These are phyloP conservation scores for Mohoua ochrocephala DNA, from an alignment of 2,113 vertebrate species.

Conservation along the genomic window DNA sequence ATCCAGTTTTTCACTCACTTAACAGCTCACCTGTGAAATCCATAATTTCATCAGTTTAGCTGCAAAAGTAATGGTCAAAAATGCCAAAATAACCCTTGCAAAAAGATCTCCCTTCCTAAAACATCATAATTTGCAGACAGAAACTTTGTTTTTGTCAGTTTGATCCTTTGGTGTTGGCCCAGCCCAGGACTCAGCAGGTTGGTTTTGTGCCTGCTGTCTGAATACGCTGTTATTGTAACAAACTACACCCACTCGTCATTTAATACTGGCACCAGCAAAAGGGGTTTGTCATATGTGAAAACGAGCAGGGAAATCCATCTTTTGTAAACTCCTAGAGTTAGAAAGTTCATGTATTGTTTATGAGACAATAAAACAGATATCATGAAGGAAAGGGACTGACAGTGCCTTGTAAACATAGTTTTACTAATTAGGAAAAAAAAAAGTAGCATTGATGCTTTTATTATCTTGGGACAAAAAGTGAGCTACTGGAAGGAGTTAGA, in stretches of 20 bases:
- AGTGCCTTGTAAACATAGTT: not conserved
- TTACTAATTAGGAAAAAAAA: not conserved
- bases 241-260: not conserved
- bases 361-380: not conserved
- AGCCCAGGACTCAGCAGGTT: not conserved
- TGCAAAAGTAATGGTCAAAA: not conserved
- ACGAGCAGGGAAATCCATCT: conserved; percentile 4
- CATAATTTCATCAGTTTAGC: not conserved
- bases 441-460: not conserved
- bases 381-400: not conserved
- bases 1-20: not conserved
- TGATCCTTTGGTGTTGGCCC: not conserved
- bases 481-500: not conserved
- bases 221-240: not conserved
- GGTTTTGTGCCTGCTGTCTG: not conserved
- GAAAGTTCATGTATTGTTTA: conserved; percentile 52
- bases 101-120: not conserved
- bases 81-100: not conserved
- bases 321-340: conserved; percentile 10
- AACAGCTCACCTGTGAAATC: not conserved
- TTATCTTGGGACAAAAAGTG: conserved; percentile 41
- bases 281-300: not conserved
- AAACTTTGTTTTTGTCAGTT: not conserved
- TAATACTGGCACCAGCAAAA: not conserved
- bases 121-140: not conserved